Conservation (phyloP, 2,888 invertebrate species). For the Andrena camellia region DNA sequence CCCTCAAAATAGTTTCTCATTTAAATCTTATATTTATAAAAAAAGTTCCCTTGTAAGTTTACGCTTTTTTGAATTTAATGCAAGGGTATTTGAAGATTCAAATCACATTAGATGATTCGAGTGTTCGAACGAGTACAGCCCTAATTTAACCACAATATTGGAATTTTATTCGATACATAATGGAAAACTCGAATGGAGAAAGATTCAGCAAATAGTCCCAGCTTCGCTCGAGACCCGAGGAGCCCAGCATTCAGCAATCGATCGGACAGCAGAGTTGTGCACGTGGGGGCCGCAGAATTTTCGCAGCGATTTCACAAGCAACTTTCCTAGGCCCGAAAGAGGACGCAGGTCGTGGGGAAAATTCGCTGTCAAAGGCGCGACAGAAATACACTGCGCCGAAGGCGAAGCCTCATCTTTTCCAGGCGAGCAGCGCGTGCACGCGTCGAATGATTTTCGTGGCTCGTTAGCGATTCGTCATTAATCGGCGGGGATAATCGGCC, state of each 20-base stretch:
- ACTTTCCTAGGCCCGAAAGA: neutral
- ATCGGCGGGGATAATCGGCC: constrained; percentile 51
- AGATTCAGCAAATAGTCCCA: too few relatives aligned
- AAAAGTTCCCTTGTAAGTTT: too few relatives aligned
- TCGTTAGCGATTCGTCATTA: constrained; percentile 66
- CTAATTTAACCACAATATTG: too few relatives aligned
- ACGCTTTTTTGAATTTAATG: too few relatives aligned
- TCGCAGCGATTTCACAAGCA: neutral
- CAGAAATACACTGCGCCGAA: constrained; percentile 24
- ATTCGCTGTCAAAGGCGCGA: constrained; percentile 8
- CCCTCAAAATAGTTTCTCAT: too few relatives aligned
- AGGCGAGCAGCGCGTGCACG: constrained; percentile 26
- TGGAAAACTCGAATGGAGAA: neutral
- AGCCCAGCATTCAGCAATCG: too few relatives aligned
- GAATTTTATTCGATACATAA: neutral
- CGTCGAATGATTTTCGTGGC: constrained; percentile 60
- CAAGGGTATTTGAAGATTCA: too few relatives aligned
- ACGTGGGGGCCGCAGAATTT: neutral
- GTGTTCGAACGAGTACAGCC: too few relatives aligned
- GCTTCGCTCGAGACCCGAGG: too few relatives aligned
- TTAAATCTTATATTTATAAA: too few relatives aligned
- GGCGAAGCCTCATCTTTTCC: constrained; percentile 23
- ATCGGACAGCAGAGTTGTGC: neutral
- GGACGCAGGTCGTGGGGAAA: constrained; percentile 12
- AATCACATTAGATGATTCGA: too few relatives aligned